phyloP scores from a whole-genome alignment of 2,888 invertebrate genomes.

The Chrysolina americana region DNA sequence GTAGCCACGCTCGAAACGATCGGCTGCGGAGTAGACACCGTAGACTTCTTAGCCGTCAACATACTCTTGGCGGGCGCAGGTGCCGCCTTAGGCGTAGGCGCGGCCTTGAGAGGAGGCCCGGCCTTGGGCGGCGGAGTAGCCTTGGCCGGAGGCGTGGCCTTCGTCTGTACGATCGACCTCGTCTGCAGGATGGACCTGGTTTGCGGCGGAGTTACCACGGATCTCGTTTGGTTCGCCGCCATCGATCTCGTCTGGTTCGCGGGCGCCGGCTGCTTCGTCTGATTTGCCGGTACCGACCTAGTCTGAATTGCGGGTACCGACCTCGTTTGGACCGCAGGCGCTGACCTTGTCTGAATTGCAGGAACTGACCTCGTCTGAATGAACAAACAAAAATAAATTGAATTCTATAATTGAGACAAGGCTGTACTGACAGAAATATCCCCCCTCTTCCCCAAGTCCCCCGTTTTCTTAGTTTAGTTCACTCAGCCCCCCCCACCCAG shows the following conservation, averaged over 20 bases:
- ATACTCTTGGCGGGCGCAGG: background rate
- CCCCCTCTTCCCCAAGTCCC: too few species aligned
- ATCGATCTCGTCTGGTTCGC: background rate
- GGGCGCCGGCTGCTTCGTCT: constrained; percentile 19
- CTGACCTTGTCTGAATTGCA: background rate
- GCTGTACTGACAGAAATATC: too few species aligned
- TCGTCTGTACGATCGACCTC: constrained; percentile 22
- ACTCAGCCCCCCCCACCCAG: too few species aligned
- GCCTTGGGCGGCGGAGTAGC: constrained; percentile 4
- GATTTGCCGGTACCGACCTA: constrained; percentile 12
- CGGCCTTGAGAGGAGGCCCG: constrained; percentile 12
- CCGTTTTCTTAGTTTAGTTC: too few species aligned
- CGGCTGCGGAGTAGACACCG: background rate
- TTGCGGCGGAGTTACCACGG: background rate
- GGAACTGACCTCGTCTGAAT: background rate
- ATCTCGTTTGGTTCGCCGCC: background rate
- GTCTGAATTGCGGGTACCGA: constrained; percentile 14
- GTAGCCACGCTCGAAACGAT: constrained; percentile 19
- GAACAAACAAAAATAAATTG: background rate
- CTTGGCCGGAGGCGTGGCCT: constrained; percentile 1
- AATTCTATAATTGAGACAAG: too few species aligned
- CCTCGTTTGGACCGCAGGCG: background rate
- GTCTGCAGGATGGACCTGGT: constrained; percentile 17
- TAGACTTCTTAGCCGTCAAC: constrained; percentile 12
- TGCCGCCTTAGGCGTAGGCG: constrained; percentile 11